Base-by-base conservation (phyloP, 1,140 invertebrate species). In the Copidosoma floridanum region DNA sequence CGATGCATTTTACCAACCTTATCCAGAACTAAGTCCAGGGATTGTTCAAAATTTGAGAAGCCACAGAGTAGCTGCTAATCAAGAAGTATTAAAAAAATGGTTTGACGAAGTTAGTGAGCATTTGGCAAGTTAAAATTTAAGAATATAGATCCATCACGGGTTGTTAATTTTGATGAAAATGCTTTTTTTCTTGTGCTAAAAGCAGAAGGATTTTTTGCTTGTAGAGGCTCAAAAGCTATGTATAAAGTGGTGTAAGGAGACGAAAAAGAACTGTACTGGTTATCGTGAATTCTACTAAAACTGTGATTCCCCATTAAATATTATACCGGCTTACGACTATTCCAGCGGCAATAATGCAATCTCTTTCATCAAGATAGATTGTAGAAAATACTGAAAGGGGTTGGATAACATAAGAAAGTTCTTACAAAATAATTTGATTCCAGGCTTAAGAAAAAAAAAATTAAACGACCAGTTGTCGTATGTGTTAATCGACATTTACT, bases 401-500 rank as follows among this genome's bases (percentile, higher is more conserved):
- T 5, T 80, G 77, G 77, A 78, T 77, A 75, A 77, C 44, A 50
- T 67, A 41, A 37, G 65, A 65, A 66, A 38, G 61, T 29, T 80
- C 77, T 67, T 79, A 70, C 62, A 72, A 78, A 75, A 66, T 62
- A 70, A 18, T 75, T 78, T 63, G 14, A 73, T 63, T 70, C 67
- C 47, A 77, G 71, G 68, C 21, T 68, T 69, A 65, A 29, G 29
- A 18, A 68, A 32, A 58, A 65, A n/a, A 67, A 67, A n/a, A 68
- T 69, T 29, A 16, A 47, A 57, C 64, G 67, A 43, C 72, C 72
- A 10, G 57, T 75, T 20, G 46, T 74, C 16, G 65, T 80, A 18
- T 80, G 75, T 71, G 35, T 80, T 3, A 77, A 80, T 70, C 74
- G 75, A 1, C n/a, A n/a, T n/a, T n/a, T n/a, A n/a, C n/a, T n/a